phyloP scores from a whole-genome alignment of 2,113 vertebrate genomes.

The Oceanodroma tethys region DNA sequence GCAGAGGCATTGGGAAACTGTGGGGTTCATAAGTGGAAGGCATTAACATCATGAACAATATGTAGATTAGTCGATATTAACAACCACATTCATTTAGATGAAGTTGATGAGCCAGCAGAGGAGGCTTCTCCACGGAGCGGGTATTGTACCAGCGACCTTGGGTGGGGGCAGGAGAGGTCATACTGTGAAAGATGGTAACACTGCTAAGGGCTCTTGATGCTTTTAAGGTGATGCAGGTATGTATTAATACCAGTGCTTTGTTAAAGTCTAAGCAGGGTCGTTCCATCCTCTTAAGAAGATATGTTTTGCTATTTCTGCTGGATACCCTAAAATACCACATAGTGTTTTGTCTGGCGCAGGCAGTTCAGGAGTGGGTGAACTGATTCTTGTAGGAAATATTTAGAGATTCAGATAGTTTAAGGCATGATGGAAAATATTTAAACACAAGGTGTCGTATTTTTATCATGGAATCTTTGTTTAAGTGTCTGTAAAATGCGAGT shows the following conservation, averaged over 20 bases:
- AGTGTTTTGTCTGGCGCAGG: background rate
- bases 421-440: background rate
- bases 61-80: conserved; percentile 4
- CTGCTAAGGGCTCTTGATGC: background rate
- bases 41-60: background rate
- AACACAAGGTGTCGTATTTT: background rate
- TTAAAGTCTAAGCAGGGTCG: fast-evolving
- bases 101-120: conserved; percentile 23
- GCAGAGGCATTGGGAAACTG: fast-evolving
- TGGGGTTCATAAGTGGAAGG: background rate
- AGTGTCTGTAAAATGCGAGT: background rate
- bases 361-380: background rate
- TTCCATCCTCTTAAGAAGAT: background rate
- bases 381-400: background rate
- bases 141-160: background rate
- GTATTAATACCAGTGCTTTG: fast-evolving
- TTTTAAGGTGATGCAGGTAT: background rate
- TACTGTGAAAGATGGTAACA: background rate
- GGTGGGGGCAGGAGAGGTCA: background rate
- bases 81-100: background rate
- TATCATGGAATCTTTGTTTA: background rate
- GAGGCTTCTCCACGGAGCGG: background rate
- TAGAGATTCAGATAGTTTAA: background rate
- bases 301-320: background rate
- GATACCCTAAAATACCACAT: background rate